These are phyloP conservation scores for Cydia splendana DNA, from an alignment of 1,140 invertebrate species.

Conservation along the genomic window DNA sequence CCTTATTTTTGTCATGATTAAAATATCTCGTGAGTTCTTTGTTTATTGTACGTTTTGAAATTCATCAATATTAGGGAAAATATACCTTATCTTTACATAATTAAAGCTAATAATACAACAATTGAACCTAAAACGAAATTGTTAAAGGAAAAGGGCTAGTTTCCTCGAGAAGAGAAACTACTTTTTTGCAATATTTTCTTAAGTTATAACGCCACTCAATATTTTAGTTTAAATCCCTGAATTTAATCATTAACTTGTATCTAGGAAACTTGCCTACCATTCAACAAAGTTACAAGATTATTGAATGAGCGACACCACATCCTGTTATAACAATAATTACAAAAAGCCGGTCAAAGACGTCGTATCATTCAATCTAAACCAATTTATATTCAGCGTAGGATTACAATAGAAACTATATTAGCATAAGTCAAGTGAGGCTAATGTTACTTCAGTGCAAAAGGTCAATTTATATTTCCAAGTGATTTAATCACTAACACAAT, in stretches of 20 bases:
- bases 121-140: no score
- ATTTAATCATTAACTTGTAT: no score
- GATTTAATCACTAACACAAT: not conserved
- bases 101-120: no score
- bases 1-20: not conserved
- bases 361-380: constrained; percentile 12
- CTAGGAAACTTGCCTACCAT: no score
- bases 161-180: no score
- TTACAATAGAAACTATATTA: constrained; percentile 19
- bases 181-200: no score
- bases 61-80: not conserved
- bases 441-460: constrained; percentile 1
- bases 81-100: not conserved
- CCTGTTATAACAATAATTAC: not conserved
- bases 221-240: no score
- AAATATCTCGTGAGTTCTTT: not conserved
- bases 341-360: not conserved
- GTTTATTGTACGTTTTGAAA: not conserved
- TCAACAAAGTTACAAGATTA: not conserved
- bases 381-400: constrained; percentile 11
- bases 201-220: no score
- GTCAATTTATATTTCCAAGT: not conserved
- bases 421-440: constrained; percentile 30
- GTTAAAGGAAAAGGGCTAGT: no score
- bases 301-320: not conserved